phyloP scores from a whole-genome alignment of 2,888 invertebrate species.

The Hypselothyrea guttata region DNA sequence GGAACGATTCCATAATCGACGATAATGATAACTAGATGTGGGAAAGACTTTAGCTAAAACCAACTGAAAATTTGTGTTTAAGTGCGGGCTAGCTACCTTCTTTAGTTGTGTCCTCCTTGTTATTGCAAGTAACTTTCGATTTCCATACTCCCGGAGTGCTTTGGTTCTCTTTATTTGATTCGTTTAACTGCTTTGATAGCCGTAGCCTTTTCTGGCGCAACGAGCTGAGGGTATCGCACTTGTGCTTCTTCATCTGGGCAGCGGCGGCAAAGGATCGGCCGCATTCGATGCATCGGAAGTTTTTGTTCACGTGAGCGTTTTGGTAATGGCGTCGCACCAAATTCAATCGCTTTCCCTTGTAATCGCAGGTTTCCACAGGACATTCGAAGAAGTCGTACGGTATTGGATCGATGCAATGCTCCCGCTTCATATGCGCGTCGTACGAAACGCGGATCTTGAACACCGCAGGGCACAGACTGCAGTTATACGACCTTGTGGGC shows the following conservation, averaged over 20 bases:
- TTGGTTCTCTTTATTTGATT: no score
- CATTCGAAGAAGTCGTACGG: conserved; percentile 12
- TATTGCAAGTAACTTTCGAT: no score
- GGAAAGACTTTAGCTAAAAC: no score
- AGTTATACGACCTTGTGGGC: conserved; percentile 30
- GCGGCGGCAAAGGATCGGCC: conserved; percentile 1
- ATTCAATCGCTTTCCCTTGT: neutral
- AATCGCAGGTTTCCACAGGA: conserved; percentile 17
- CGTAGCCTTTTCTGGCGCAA: no score
- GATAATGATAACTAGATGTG: no score
- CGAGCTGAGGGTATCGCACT: neutral
- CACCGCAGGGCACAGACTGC: conserved; percentile 26
- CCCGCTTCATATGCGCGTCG: conserved; percentile 21
- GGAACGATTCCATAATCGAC: no score
- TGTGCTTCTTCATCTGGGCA: conserved; percentile 12
- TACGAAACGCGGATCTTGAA: conserved; percentile 31
- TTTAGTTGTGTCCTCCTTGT: no score
- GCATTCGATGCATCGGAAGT: conserved; percentile 17
- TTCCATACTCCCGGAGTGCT: no score
- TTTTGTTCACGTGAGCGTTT: conserved; percentile 24
- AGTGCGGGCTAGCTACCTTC: no score
- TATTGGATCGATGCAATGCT: conserved; percentile 4
- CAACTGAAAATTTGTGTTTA: no score
- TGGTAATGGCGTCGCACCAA: conserved; percentile 39
- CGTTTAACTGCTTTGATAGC: no score